Conservation (phyloP, 2,113 vertebrate genomes). For the Siphamia tubifer region DNA sequence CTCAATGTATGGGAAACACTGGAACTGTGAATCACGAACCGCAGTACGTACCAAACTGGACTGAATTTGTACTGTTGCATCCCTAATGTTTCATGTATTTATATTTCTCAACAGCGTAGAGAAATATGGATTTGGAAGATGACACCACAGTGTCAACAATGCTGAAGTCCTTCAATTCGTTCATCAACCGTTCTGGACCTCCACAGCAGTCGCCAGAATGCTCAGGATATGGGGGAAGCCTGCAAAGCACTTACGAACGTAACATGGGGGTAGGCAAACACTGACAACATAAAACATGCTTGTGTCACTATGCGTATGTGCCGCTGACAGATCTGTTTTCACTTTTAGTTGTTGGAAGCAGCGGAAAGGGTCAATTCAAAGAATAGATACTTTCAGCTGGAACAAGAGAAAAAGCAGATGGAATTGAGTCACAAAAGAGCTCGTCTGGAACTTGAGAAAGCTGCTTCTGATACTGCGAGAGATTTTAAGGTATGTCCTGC, state of each 20-base stretch:
- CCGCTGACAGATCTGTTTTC: background rate
- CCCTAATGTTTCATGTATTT: background rate
- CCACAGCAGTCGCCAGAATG: slow-evolving; percentile 50
- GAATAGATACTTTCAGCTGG: slow-evolving; percentile 86
- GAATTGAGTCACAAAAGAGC: slow-evolving; percentile 95
- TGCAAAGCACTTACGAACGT: slow-evolving; percentile 88
- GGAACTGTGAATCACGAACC: no score
- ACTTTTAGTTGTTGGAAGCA: slow-evolving; percentile 85
- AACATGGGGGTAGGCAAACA: slow-evolving; percentile 84
- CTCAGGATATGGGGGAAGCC: slow-evolving; percentile 52
- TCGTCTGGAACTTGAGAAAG: slow-evolving; percentile 91
- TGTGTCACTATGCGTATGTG: background rate
- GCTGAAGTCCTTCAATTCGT: slow-evolving; percentile 89
- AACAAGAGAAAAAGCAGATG: slow-evolving; percentile 96
- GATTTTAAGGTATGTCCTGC: slow-evolving; percentile 85
- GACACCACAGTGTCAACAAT: slow-evolving; percentile 91
- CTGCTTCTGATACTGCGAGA: slow-evolving; percentile 83
- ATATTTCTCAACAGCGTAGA: background rate
- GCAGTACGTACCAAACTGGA: no score
- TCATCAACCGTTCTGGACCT: slow-evolving; percentile 78
- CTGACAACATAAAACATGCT: background rate
- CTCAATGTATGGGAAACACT: no score
- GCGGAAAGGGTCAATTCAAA: slow-evolving; percentile 87
- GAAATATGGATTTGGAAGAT: slow-evolving; percentile 79
- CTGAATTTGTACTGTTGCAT: no score